These are phyloP conservation scores for Loriculus beryllinus DNA, from an alignment of 2,797 vertebrate species.

Conservation along the genomic window DNA sequence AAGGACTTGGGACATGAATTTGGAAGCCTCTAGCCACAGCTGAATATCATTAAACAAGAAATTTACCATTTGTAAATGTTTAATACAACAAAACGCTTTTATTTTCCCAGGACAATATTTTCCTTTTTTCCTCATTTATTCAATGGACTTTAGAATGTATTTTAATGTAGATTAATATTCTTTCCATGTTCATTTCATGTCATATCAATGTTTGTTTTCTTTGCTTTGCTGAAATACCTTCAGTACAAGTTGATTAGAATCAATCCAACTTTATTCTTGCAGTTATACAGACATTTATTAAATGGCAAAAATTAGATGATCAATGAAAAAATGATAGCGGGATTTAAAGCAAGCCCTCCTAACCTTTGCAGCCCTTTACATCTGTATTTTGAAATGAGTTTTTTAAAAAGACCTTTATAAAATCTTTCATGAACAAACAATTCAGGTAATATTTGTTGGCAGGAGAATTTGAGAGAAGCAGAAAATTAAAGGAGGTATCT, in stretches of 20 bases:
- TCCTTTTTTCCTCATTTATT: accelerated
- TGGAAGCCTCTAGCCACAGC: background rate
- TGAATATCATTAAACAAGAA: background rate
- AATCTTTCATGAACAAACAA: slow-evolving; percentile 52
- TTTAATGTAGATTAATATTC: background rate
- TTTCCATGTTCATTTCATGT: background rate
- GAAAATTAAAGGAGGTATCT: slow-evolving; percentile 12
- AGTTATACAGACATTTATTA: slow-evolving; percentile 28
- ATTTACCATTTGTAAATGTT: background rate
- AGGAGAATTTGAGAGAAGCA: slow-evolving; percentile 27
- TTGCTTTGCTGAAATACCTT: background rate
- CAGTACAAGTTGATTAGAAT: background rate
- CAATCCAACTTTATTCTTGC: slow-evolving; percentile 8
- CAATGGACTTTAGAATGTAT: background rate
- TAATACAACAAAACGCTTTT: background rate
- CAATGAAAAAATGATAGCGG: slow-evolving; percentile 26
- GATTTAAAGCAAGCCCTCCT: slow-evolving; percentile 34
- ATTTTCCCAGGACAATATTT: background rate
- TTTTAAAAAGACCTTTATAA: slow-evolving; percentile 35
- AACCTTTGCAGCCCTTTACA: slow-evolving; percentile 35
- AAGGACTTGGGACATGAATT: background rate
- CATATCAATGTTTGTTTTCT: background rate
- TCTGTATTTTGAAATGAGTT: background rate
- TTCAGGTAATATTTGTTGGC: slow-evolving; percentile 27
- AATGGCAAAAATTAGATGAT: slow-evolving; percentile 40